Evolutionary conservation across 1,140 invertebrate genomes (phyloP).

Genomic region (Sycophaga agraensis): DNA sequence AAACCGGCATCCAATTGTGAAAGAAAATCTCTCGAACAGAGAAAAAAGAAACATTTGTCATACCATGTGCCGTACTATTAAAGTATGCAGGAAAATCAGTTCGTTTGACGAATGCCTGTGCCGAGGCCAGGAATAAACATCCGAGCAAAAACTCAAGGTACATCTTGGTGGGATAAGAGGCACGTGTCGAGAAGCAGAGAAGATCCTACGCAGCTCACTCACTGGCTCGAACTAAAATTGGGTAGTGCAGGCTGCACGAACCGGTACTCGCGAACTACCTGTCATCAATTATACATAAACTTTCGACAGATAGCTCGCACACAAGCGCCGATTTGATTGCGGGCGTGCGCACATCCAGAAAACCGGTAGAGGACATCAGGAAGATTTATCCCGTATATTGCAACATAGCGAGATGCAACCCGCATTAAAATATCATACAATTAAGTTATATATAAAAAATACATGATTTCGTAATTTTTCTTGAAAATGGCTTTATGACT

Average conservation of each 20-base stretch:
- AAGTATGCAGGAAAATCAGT: background rate
- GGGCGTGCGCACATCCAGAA: background rate
- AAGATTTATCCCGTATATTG: no score
- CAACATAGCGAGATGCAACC: no score
- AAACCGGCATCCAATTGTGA: no score
- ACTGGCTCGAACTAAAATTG: constrained; percentile 33
- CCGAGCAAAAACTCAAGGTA: background rate
- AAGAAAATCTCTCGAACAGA: no score
- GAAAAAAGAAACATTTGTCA: constrained; percentile 4
- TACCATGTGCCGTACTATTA: constrained; percentile 8
- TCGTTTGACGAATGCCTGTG: background rate
- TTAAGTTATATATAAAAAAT: no score
- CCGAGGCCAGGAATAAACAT: background rate
- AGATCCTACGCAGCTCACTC: constrained; percentile 21
- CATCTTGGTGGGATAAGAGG: background rate
- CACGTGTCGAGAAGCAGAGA: background rate
- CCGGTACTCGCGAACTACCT: background rate
- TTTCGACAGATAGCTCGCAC: constrained; percentile 34
- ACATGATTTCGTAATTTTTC: no score
- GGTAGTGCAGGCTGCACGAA: constrained; percentile 4
- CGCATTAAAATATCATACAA: no score
- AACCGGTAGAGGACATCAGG: no score
- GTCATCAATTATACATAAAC: constrained; percentile 40
- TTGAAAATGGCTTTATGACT: no score
- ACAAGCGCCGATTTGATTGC: background rate